A percentile compares a stretch with the other conserved stretches of the same genome.
phyloP scores from a whole-genome alignment of 2,888 invertebrate species.

The Tineola bisselliella region DNA sequence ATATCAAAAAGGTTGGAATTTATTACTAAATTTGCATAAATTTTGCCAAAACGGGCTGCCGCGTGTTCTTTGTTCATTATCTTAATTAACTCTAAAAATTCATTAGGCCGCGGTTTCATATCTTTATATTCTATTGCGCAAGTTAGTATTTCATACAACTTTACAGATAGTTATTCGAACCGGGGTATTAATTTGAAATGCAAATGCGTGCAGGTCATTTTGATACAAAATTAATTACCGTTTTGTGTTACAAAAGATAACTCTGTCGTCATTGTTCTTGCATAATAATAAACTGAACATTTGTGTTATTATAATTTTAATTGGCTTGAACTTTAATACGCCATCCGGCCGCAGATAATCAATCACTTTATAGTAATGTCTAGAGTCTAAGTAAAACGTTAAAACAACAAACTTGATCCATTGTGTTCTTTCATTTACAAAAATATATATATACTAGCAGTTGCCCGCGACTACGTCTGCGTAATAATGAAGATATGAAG shows the following conservation, averaged over 20 bases:
- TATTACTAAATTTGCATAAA: conserved; percentile 1
- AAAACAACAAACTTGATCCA: too few species aligned
- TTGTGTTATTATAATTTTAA: neutral
- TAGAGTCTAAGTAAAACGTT: too few species aligned
- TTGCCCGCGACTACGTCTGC: too few species aligned
- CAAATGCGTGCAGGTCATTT: neutral
- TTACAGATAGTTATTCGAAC: neutral
- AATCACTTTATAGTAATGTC: too few species aligned
- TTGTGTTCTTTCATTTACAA: too few species aligned
- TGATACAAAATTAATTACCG: neutral
- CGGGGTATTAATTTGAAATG: neutral
- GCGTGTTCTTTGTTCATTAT: neutral
- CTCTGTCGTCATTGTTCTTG: neutral
- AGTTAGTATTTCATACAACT: neutral
- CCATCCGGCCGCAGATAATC: neutral
- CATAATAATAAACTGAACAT: neutral
- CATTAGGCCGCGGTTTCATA: neutral
- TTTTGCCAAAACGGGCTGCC: neutral
- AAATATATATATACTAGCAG: too few species aligned
- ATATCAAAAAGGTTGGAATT: neutral
- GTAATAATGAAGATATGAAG: too few species aligned
- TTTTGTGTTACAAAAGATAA: neutral
- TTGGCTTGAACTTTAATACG: neutral
- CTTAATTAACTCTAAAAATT: neutral
- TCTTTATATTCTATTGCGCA: neutral